These are phyloP conservation scores for Coenobita brevimanus DNA, from an alignment of 1,140 invertebrate genomes.

Conservation along the genomic window DNA sequence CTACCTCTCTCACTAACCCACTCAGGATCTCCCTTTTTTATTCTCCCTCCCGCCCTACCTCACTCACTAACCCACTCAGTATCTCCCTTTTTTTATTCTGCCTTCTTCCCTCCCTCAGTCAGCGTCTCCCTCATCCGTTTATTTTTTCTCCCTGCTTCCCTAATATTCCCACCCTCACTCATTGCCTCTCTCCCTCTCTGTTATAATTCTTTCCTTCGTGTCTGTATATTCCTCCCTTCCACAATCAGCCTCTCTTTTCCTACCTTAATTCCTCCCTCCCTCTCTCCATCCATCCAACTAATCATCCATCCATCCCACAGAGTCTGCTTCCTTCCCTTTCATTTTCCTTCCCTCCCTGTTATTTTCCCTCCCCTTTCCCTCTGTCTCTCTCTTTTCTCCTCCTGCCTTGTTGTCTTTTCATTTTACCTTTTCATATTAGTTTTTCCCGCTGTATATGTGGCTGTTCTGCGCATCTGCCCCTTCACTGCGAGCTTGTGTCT, in stretches of 20 bases:
- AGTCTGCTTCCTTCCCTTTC: no score
- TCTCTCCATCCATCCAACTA: no score
- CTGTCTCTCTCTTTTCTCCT: no score
- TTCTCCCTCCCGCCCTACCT: no score
- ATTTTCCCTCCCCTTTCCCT: background rate
- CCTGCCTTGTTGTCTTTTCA: background rate
- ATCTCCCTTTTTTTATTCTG: no score
- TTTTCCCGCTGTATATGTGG: no score
- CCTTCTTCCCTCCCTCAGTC: background rate
- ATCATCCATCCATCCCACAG: no score
- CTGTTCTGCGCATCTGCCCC: no score
- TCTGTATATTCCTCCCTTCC: background rate
- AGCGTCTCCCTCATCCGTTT: background rate
- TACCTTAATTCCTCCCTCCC: background rate
- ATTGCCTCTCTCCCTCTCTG: background rate
- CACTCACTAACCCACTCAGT: no score
- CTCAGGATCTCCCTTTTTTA: no score
- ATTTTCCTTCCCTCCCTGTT: background rate
- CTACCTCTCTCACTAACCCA: no score
- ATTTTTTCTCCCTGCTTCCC: background rate
- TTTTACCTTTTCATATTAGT: background rate
- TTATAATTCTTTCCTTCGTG: background rate
- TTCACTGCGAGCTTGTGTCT: no score
- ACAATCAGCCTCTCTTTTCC: background rate
- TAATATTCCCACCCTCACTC: background rate